Evolutionary conservation across 1,140 invertebrate genomes (phyloP).

Genomic region (Drosophila mauritiana): DNA sequence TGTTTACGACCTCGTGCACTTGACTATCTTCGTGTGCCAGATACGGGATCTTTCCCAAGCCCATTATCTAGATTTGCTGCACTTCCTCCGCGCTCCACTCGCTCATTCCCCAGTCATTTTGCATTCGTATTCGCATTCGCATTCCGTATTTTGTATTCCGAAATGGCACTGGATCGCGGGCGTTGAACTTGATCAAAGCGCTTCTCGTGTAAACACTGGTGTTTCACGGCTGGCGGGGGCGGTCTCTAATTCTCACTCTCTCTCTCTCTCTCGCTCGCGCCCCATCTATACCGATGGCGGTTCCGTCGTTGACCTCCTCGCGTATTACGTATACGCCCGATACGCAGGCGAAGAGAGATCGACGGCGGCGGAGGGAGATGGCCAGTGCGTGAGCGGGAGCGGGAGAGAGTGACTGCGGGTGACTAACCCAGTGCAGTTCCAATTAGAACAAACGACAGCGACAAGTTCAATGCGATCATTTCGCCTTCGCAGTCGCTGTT

Average conservation of each 20-base stretch:
- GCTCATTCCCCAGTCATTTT: neutral
- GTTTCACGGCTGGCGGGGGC: neutral
- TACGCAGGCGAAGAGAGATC: neutral
- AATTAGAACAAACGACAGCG: slow-evolving; percentile 75
- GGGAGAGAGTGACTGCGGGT: slow-evolving; percentile 3
- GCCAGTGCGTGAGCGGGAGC: slow-evolving; percentile 26
- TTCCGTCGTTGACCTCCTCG: slow-evolving; percentile 35
- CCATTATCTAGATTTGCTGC: slow-evolving; percentile 11
- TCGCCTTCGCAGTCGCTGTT: slow-evolving; percentile 14
- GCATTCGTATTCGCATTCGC: neutral
- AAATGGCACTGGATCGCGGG: slow-evolving; percentile 5
- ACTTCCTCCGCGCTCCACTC: neutral
- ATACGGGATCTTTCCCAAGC: neutral
- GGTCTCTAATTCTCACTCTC: slow-evolving; percentile 24
- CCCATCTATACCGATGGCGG: neutral
- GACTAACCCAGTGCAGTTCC: slow-evolving; percentile 61
- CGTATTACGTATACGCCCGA: slow-evolving; percentile 41
- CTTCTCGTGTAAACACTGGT: slow-evolving; percentile 20
- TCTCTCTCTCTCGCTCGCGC: neutral
- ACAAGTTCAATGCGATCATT: slow-evolving; percentile 64
- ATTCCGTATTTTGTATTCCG: neutral
- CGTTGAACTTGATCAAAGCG: slow-evolving; percentile 22
- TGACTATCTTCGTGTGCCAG: neutral
- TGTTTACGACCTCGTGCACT: neutral
- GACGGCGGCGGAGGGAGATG: slow-evolving; percentile 4